phyloP scores from a whole-genome alignment of 2,113 vertebrate species.

The Scomber colias region DNA sequence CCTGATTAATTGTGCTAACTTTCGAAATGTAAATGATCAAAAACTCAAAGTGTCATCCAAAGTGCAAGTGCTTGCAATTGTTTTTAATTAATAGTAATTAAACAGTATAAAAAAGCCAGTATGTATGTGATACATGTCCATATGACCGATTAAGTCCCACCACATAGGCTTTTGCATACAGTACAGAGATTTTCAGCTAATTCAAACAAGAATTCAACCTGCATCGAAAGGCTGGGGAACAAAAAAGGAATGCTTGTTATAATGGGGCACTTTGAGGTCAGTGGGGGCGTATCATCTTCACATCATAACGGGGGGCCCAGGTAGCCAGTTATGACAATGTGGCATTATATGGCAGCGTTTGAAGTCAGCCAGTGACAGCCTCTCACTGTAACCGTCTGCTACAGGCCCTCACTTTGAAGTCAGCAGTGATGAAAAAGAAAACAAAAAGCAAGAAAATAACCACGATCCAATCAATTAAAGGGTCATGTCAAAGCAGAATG shows the following conservation, averaged over 20 bases:
- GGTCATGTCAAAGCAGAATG: conserved; percentile 61
- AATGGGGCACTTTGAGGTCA: conserved; percentile 46
- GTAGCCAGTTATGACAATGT: conserved; percentile 68
- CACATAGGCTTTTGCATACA: too few relatives aligned
- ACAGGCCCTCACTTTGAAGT: conserved; percentile 75
- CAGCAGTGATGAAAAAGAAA: conserved; percentile 29
- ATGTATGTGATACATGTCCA: too few relatives aligned
- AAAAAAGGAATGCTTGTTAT: conserved; percentile 21
- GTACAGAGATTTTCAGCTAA: neutral
- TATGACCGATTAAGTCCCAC: neutral
- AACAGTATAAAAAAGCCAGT: too few relatives aligned
- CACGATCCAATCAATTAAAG: conserved; percentile 48
- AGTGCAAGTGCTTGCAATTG: too few relatives aligned
- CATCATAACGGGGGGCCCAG: conserved; percentile 67
- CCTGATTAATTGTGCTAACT: neutral
- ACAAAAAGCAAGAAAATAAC: neutral
- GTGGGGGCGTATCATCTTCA: conserved; percentile 67
- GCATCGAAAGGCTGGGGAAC: conserved; percentile 9
- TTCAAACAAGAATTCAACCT: conserved; percentile 20
- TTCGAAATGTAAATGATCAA: neutral
- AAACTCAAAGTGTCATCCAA: neutral
- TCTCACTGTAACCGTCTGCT: conserved; percentile 58
- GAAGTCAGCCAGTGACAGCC: conserved; percentile 75
- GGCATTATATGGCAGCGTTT: conserved; percentile 65
- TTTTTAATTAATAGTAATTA: too few relatives aligned